phyloP scores from a whole-genome alignment of 2,113 vertebrate genomes.

The Rhegmatorhina hoffmannsi region DNA sequence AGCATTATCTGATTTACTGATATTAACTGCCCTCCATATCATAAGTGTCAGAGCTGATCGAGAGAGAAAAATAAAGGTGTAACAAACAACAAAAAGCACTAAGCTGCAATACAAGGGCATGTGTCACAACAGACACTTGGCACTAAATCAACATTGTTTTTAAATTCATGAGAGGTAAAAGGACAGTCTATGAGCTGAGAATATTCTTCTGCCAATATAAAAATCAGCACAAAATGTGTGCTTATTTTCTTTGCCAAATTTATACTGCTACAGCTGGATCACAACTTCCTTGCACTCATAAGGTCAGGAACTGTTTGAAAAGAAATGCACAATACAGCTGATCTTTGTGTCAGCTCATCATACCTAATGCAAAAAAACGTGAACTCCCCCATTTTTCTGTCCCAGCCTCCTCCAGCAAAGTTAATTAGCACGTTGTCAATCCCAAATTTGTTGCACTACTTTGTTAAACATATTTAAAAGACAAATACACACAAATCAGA shows the following conservation, averaged over 20 bases:
- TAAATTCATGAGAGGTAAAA: neutral
- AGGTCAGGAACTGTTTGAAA: conserved; percentile 24
- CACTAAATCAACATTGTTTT: conserved; percentile 11
- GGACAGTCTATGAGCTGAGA: neutral
- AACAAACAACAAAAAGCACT: neutral
- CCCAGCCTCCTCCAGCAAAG: neutral
- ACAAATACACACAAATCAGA: conserved; percentile 22
- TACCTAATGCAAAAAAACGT: neutral
- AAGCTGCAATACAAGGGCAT: neutral
- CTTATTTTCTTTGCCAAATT: conserved; percentile 40
- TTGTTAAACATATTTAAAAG: conserved; percentile 36
- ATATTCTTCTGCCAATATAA: neutral
- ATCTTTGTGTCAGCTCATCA: conserved; percentile 3
- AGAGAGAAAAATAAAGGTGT: neutral
- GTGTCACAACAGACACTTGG: neutral
- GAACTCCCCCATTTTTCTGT: neutral
- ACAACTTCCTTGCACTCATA: neutral
- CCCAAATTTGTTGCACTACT: conserved; percentile 37
- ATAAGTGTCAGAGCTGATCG: neutral
- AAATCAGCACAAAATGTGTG: neutral
- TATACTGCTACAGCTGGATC: conserved; percentile 36
- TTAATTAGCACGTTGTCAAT: neutral
- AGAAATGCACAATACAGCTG: neutral
- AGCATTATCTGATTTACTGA: neutral
- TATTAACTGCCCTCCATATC: neutral